Percentiles rank a stretch among this genome's conserved stretches.
These are phyloP conservation scores for Proisotoma minuta DNA, from an alignment of 2,888 invertebrate species.

Conservation along the genomic window DNA sequence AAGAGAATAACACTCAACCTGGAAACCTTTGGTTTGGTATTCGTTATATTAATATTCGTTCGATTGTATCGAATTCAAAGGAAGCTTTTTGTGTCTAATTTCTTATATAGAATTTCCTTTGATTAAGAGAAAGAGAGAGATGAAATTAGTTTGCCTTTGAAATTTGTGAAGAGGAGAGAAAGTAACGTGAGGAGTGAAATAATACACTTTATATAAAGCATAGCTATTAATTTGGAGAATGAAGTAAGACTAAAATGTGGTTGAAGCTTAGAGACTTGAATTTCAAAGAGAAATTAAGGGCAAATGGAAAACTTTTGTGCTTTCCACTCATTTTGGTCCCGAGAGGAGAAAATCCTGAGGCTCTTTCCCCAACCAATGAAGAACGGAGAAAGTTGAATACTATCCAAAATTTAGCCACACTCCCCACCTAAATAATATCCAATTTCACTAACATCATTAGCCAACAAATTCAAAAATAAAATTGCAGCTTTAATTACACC, in stretches of 20 bases:
- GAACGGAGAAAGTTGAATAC: too few relatives aligned
- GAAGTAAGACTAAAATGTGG: neutral
- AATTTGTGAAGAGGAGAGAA: neutral
- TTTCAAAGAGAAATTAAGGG: constrained; percentile 15
- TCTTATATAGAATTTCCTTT: neutral
- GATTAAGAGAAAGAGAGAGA: neutral
- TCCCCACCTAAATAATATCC: too few relatives aligned
- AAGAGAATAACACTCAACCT: neutral
- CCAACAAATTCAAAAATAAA: too few relatives aligned
- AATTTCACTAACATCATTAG: too few relatives aligned
- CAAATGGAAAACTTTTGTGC: constrained; percentile 35
- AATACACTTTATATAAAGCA: neutral
- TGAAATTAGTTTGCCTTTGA: neutral
- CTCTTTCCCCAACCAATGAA: too few relatives aligned
- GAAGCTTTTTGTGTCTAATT: neutral
- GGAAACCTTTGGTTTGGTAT: neutral
- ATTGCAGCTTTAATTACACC: too few relatives aligned
- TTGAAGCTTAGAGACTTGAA: neutral
- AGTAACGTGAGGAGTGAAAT: neutral
- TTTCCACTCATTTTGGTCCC: too few relatives aligned
- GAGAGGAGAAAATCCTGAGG: too few relatives aligned
- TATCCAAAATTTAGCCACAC: too few relatives aligned
- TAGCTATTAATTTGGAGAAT: neutral
- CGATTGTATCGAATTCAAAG: neutral
- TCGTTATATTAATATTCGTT: too few relatives aligned